Evolutionary conservation across 1,140 invertebrate species (phyloP), one percentile per base, ranked within the genome.

Genomic region (Eciton burchellii): DNA sequence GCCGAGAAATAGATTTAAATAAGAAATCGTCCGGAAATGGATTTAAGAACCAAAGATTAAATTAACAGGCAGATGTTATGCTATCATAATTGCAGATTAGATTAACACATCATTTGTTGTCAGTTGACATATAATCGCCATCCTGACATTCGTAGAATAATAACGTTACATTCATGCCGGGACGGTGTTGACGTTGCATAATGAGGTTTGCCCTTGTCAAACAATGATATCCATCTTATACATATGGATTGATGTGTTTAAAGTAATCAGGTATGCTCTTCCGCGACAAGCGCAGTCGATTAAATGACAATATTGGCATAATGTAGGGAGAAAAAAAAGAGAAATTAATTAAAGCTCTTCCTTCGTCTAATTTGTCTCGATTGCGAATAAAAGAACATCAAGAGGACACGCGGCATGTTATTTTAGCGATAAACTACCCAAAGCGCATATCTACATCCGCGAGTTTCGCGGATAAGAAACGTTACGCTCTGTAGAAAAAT

Each of bases 281-380:
- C 41, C 6, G 26, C 47, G 14, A 76, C 14, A 24, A 52, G 3
- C 2, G 12, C 12, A 43, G 14, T 49, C 45, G 21, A 72, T 72
- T 72, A 57, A 72, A 72, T 57, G 52, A 72, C 19, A 72, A 72
- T 49, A 74, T 63, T 62, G 43, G 35, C 57, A 35, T 49, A 49
- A 62, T 62, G 3, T 21, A 1, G 35, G 21, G 47, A 62, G 62
- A 43, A 43, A 3, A 24, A 14, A 8, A 24, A 72, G 14, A 56
- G n/a, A n/a, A n/a, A n/a, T n/a, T n/a, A n/a, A n/a, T n/a, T n/a
- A n/a, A n/a, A n/a, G n/a, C 1, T 43, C 26, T 52, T n/a, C n/a
- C 49, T 57, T 24, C 12, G 0, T 62, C 41, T 21, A 52, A 52
- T n/a, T 47, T 0, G 24, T 24, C 24, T 73, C 41, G 11, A 24